Percentiles rank a stretch among this genome's conserved stretches.
Evolutionary conservation across 2,113 vertebrate genomes (phyloP).

Genomic region (Tamias sibiricus): DNA sequence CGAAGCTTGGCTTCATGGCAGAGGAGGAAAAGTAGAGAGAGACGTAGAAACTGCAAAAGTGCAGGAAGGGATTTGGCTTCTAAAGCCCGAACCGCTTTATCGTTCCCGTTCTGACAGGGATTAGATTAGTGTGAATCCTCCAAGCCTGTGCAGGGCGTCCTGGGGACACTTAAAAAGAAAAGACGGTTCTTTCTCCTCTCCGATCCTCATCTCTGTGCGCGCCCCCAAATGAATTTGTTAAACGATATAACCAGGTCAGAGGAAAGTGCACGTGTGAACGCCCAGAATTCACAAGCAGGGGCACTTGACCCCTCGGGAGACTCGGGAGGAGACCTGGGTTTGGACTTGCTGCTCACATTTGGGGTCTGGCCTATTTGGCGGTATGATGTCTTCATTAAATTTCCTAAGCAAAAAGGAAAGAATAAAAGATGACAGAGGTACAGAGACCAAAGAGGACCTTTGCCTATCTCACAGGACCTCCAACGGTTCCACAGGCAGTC

Average conservation of each 20-base stretch:
- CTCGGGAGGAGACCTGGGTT: too few relatives aligned
- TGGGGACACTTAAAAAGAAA: conserved; percentile 61
- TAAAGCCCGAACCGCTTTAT: conserved; percentile 63
- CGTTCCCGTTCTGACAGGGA: conserved; percentile 57
- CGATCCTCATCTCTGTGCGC: conserved; percentile 30
- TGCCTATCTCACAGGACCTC: background rate
- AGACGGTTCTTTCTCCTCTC: conserved; percentile 52
- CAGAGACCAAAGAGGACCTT: background rate
- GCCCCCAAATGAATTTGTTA: conserved; percentile 66
- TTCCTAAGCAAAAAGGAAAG: conserved; percentile 37
- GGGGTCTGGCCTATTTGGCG: background rate
- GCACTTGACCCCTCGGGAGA: background rate
- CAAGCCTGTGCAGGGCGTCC: background rate
- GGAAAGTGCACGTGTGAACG: background rate
- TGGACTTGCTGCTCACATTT: background rate
- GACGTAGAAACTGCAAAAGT: background rate
- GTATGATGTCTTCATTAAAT: background rate
- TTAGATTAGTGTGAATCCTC: conserved; percentile 70
- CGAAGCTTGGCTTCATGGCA: conserved; percentile 41
- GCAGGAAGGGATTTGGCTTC: conserved; percentile 77
- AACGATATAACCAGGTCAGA: background rate
- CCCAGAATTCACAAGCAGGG: background rate
- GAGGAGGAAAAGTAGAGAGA: background rate
- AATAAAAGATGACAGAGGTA: background rate
- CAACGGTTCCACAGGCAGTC: background rate